phyloP scores from a whole-genome alignment of 92 coral and sea anemone species.

The Palythoa grandiflora region DNA sequence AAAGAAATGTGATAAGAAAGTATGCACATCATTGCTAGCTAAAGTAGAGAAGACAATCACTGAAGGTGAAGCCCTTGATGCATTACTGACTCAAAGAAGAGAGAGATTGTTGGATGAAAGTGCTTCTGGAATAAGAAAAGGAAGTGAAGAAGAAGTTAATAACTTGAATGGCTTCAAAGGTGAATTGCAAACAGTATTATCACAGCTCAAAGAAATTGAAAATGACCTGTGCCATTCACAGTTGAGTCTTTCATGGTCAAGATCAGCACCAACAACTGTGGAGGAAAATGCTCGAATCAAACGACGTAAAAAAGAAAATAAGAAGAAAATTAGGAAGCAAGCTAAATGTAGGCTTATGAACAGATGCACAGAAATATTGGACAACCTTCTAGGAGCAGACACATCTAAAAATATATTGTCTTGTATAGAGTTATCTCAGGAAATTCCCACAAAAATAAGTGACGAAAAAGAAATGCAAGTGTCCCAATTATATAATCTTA shows the following conservation, averaged over 20 bases:
- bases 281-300: constrained; percentile 50
- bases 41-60: constrained; percentile 57
- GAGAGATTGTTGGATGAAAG: constrained; percentile 54
- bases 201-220: constrained; percentile 49
- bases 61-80: constrained; percentile 55
- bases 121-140: constrained; percentile 57
- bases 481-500: constrained; percentile 51
- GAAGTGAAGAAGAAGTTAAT: constrained; percentile 55
- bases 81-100: constrained; percentile 49
- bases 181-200: constrained; percentile 37
- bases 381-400: constrained; percentile 36
- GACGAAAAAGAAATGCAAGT: constrained; percentile 47
- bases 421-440: constrained; percentile 41
- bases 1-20: constrained; percentile 52
- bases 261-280: constrained; percentile 39
- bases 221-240: constrained; percentile 47
- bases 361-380: constrained; percentile 50
- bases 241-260: constrained; percentile 53
- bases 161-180: constrained; percentile 29
- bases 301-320: constrained; percentile 49
- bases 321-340: constrained; percentile 45
- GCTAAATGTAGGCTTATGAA: constrained; percentile 43
- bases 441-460: constrained; percentile 54
- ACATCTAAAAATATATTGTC: constrained; percentile 37
- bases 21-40: constrained; percentile 53